A percentile compares a stretch with the other conserved stretches of the same genome.
Evolutionary conservation across 2,113 vertebrate genomes (phyloP).

Genomic region (Cochlearius cochlearius): DNA sequence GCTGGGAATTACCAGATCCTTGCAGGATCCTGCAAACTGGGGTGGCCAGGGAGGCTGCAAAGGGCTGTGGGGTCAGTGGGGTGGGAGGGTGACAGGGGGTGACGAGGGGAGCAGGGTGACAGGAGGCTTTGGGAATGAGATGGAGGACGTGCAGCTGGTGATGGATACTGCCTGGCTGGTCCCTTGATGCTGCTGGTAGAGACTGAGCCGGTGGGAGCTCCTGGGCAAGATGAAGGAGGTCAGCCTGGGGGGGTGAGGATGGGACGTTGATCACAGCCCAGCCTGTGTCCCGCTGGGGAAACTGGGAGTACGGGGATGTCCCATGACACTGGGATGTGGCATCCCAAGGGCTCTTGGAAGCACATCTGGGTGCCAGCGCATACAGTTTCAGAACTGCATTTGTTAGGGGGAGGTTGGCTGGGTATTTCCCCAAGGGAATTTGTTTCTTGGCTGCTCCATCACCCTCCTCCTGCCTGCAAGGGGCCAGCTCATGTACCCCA

Average conservation of each 20-base stretch:
- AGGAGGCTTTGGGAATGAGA: neutral
- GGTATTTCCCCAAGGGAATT: neutral
- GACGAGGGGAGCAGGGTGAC: neutral
- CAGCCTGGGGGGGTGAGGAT: accelerated
- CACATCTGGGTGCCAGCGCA: neutral
- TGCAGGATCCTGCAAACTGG: neutral
- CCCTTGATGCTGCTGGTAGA: neutral
- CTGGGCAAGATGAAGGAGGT: neutral
- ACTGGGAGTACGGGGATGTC: neutral
- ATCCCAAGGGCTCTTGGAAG: neutral
- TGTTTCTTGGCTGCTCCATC: accelerated
- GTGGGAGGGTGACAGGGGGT: neutral
- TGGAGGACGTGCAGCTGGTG: neutral
- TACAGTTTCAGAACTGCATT: neutral
- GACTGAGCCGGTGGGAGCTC: neutral
- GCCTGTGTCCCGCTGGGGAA: accelerated
- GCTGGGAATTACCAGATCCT: conserved; percentile 7
- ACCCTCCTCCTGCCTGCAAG: neutral
- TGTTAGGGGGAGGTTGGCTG: neutral
- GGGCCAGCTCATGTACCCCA: neutral
- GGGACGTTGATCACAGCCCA: accelerated
- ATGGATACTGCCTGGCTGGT: neutral
- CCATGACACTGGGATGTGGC: neutral
- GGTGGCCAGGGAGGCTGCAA: neutral
- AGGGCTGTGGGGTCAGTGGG: neutral